Percentiles rank a stretch among this genome's conserved stretches.
Evolutionary conservation across 2,888 invertebrate genomes (phyloP).

Genomic region (Gerris lacustris): DNA sequence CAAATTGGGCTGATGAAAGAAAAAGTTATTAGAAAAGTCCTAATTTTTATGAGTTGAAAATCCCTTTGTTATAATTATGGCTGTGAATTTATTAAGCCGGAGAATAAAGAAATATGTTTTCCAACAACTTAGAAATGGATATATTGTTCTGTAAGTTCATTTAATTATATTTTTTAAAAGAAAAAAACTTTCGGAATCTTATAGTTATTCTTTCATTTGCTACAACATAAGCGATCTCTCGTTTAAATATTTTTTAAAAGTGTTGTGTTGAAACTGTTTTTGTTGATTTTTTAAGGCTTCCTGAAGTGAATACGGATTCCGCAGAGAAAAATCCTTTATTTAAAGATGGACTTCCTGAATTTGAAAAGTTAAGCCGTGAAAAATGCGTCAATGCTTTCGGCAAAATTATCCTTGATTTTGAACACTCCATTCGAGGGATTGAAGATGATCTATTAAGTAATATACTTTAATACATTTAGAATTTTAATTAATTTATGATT

Average conservation of each 20-base stretch:
- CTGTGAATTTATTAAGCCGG: neutral
- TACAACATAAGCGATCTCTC: neutral
- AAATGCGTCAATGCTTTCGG: slow-evolving; percentile 75
- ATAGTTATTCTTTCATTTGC: too few relatives aligned
- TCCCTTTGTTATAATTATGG: neutral
- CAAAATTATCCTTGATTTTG: slow-evolving; percentile 67
- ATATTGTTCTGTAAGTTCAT: slow-evolving; percentile 55
- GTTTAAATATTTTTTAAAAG: neutral
- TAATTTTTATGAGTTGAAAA: too few relatives aligned
- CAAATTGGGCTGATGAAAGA: too few relatives aligned
- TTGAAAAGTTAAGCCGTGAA: slow-evolving; percentile 65
- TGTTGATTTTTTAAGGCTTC: slow-evolving; percentile 37
- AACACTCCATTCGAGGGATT: slow-evolving; percentile 56
- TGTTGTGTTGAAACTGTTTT: too few relatives aligned
- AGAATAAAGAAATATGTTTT: slow-evolving; percentile 7
- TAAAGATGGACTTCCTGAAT: slow-evolving; percentile 64
- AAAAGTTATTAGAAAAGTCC: too few relatives aligned
- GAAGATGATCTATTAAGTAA: slow-evolving; percentile 46
- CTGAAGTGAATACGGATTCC: slow-evolving; percentile 52
- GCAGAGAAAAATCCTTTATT: slow-evolving; percentile 59
- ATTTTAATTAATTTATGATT: neutral
- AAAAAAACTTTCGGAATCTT: neutral
- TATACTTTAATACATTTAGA: slow-evolving; percentile 22
- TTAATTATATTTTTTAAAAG: neutral
- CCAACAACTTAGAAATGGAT: slow-evolving; percentile 44